Percentiles rank a stretch among this genome's conserved stretches.
Evolutionary conservation across 64 coral and sea anemone genomes (phyloP).

Genomic region (Acropora yongei): DNA sequence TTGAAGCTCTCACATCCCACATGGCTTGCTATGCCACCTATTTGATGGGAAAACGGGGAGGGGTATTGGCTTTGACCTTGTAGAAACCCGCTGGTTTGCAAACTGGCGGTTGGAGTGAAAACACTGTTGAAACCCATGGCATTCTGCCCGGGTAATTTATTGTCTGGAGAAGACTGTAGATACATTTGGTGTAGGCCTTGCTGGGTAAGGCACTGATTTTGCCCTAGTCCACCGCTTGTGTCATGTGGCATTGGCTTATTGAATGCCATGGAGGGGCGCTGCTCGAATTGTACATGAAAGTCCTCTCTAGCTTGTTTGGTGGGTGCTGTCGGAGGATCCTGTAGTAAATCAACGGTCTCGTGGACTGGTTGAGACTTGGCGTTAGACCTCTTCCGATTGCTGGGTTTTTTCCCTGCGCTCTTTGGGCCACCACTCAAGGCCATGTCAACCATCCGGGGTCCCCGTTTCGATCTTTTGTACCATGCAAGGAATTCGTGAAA

Average conservation of each 20-base stretch:
- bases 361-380: slow-evolving; percentile 11
- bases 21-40: not conserved
- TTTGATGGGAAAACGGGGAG: not conserved
- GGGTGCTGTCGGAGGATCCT: not conserved
- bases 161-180: not conserved
- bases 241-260: not conserved
- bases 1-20: not conserved
- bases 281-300: not conserved
- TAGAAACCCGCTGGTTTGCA: slow-evolving; percentile 1
- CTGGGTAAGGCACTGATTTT: slow-evolving; percentile 4
- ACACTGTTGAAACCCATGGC: not conserved
- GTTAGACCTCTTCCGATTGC: slow-evolving; percentile 49
- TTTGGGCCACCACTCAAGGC: slow-evolving; percentile 33
- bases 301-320: not conserved
- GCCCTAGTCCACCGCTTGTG: not conserved
- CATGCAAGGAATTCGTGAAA: not conserved
- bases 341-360: slow-evolving; percentile 42
- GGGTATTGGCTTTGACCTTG: not conserved
- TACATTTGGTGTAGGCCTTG: not conserved
- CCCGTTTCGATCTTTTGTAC: slow-evolving; percentile 21
- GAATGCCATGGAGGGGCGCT: not conserved
- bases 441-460: slow-evolving; percentile 52
- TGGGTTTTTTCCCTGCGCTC: slow-evolving; percentile 18
- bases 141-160: not conserved
- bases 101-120: not conserved